These are phyloP conservation scores for Neolamprologus cancellatus DNA, from an alignment of 2,113 vertebrate species.

Conservation along the genomic window DNA sequence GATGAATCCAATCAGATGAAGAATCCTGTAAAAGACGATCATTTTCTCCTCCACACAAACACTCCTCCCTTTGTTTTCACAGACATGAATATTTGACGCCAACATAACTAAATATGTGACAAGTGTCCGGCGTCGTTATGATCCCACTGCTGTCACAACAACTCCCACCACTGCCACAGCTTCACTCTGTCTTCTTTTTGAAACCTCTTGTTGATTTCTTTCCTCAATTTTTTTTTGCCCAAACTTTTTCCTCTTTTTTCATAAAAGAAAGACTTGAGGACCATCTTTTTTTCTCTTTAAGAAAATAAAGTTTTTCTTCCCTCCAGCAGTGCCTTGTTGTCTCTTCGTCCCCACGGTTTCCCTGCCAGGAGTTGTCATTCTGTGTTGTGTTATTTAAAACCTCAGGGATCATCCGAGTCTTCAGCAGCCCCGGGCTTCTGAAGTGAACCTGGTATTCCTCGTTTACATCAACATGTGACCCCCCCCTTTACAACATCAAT, in stretches of 20 bases:
- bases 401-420: not conserved
- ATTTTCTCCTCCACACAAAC: not conserved
- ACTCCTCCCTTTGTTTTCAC: not conserved
- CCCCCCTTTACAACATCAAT: not conserved
- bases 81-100: not conserved
- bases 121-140: not conserved
- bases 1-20: not conserved
- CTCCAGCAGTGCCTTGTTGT: not conserved
- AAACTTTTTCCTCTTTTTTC: not conserved
- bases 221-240: not conserved
- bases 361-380: conserved; percentile 9
- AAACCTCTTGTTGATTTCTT: not conserved
- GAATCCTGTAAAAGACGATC: not conserved
- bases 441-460: not conserved
- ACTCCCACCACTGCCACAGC: not conserved
- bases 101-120: not conserved
- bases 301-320: not conserved
- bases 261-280: not conserved
- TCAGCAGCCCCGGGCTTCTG: not conserved
- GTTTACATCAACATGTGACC: not conserved
- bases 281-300: not conserved
- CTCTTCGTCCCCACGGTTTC: not conserved
- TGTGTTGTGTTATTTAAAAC: conserved; percentile 7
- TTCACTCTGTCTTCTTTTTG: not conserved
- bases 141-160: not conserved